These are phyloP conservation scores for Sphaeridia pumilis DNA, from an alignment of 2,888 invertebrate species.

Conservation along the genomic window DNA sequence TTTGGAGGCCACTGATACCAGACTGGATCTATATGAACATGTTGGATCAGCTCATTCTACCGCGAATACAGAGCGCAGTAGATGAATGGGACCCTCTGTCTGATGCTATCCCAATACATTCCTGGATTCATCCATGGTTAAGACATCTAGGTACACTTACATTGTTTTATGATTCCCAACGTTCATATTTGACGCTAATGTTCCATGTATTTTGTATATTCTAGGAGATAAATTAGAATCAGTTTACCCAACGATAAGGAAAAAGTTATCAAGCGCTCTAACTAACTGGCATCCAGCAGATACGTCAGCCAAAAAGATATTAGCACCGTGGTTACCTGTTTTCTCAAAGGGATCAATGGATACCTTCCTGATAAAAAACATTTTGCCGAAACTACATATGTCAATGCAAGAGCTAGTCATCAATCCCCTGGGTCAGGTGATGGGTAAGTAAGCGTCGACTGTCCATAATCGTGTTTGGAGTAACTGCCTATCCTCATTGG, in stretches of 20 bases:
- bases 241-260: constrained; percentile 80
- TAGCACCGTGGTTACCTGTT: constrained; percentile 77
- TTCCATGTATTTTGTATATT: neutral
- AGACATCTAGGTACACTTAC: constrained; percentile 55
- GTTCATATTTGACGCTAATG: neutral
- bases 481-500: constrained; percentile 22
- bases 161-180: neutral
- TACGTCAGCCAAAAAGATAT: constrained; percentile 77
- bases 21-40: constrained; percentile 71
- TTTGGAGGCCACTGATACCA: constrained; percentile 70
- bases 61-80: constrained; percentile 57
- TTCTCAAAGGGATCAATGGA: constrained; percentile 65
- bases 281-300: constrained; percentile 94
- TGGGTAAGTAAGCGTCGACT: constrained; percentile 42
- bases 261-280: constrained; percentile 78
- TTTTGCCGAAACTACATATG: constrained; percentile 75
- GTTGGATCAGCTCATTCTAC: constrained; percentile 68
- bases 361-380: constrained; percentile 69
- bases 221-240: constrained; percentile 43
- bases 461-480: neutral
- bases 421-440: constrained; percentile 60
- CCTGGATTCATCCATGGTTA: constrained; percentile 97
- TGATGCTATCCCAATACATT: constrained; percentile 88
- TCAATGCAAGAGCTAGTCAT: constrained; percentile 52
- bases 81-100: constrained; percentile 89